Evolutionary conservation across 2,797 vertebrate genomes (phyloP).

Genomic region (Bucorvus abyssinicus): DNA sequence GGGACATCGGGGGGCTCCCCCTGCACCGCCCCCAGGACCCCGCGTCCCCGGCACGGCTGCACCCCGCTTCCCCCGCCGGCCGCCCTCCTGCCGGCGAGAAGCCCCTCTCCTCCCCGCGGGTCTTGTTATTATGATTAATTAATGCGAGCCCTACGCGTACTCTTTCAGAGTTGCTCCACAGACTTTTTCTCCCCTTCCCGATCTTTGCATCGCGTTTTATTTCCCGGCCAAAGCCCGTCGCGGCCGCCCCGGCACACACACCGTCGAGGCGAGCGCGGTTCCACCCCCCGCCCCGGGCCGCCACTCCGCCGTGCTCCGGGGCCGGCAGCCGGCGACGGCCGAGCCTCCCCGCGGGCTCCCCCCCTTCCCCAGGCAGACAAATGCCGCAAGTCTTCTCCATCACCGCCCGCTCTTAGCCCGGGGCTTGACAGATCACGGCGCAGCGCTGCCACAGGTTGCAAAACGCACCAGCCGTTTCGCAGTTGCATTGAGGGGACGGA

Average conservation of each 20-base stretch:
- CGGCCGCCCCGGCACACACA: neutral
- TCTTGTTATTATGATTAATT: neutral
- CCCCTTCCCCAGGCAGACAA: neutral
- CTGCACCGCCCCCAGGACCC: neutral
- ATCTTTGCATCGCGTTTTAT: neutral
- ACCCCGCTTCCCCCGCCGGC: neutral
- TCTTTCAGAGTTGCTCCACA: neutral
- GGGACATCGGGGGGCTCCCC: neutral
- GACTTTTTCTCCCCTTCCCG: neutral
- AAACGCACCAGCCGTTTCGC: conserved; percentile 58
- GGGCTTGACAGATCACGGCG: conserved; percentile 24
- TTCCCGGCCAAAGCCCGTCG: neutral
- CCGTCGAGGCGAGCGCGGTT: neutral
- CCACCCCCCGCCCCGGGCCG: neutral
- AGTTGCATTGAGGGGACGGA: neutral
- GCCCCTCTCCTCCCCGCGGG: neutral
- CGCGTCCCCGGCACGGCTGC: neutral
- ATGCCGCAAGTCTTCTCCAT: conserved; percentile 46
- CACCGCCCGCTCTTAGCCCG: conserved; percentile 43
- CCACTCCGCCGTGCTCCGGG: neutral
- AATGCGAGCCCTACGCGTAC: neutral
- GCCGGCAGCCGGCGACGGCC: neutral
- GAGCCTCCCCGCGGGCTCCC: conserved; percentile 9
- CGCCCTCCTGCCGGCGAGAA: neutral
- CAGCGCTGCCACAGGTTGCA: conserved; percentile 75